These are phyloP conservation scores for Corapipo altera DNA, from an alignment of 2,113 vertebrate genomes.

Conservation along the genomic window DNA sequence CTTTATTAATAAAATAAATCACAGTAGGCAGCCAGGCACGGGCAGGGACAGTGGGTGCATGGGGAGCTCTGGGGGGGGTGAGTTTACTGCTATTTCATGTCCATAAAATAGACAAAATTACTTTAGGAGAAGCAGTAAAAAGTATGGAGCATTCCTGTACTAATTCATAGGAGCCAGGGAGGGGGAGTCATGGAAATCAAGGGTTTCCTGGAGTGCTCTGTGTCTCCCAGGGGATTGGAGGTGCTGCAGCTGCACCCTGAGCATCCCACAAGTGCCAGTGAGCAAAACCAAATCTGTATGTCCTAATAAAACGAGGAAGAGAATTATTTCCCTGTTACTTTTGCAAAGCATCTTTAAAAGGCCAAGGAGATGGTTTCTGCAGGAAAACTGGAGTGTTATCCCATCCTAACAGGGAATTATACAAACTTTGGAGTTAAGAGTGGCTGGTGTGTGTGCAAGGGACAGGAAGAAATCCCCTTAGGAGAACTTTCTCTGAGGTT, in stretches of 20 bases:
- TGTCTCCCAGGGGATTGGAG: neutral
- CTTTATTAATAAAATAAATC: slow-evolving; percentile 59
- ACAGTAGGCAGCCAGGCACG: neutral
- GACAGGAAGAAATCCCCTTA: neutral
- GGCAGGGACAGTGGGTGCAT: neutral
- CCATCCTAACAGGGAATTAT: neutral
- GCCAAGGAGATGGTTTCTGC: neutral
- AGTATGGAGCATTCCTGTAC: accelerated
- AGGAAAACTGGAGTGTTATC: accelerated
- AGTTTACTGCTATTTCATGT: neutral
- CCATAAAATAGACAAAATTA: neutral
- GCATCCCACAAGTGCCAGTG: accelerated
- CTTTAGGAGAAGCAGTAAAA: neutral
- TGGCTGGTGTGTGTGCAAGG: neutral
- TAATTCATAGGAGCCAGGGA: neutral
- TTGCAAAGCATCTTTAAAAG: neutral
- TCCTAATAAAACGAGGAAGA: neutral
- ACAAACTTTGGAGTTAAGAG: accelerated
- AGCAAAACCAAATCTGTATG: neutral
- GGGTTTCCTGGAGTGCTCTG: neutral
- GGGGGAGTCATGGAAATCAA: neutral
- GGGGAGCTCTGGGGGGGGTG: neutral
- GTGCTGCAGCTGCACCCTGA: too few species aligned
- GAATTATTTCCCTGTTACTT: neutral
- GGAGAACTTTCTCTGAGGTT: neutral